A percentile compares a stretch with the other conserved stretches of the same genome.
Conservation (phyloP, 1,140 invertebrate genomes). For the Calephelis nemesis region DNA sequence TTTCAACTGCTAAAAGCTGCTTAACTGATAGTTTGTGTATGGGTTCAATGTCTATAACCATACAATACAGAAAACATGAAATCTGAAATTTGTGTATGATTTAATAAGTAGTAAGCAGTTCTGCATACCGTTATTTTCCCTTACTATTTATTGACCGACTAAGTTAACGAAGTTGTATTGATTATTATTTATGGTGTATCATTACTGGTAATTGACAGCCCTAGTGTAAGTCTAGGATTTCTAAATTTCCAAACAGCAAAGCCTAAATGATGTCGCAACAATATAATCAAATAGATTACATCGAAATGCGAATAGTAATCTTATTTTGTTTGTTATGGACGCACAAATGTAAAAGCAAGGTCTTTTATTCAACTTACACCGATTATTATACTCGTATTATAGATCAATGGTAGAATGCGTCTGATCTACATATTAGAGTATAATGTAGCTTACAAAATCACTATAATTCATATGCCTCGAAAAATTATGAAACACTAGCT, state of each 20-base stretch:
- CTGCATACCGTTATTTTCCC: too few relatives aligned
- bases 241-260: constrained; percentile 27
- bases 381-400: neutral
- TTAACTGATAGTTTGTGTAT: too few relatives aligned
- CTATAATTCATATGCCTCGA: neutral
- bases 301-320: constrained; percentile 2
- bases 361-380: constrained; percentile 12
- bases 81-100: too few relatives aligned
- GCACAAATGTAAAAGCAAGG: constrained; percentile 11
- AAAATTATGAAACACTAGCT: neutral
- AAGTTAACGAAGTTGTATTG: too few relatives aligned
- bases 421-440: neutral
- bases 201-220: neutral
- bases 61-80: too few relatives aligned
- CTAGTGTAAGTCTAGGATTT: constrained; percentile 25
- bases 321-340: constrained; percentile 9
- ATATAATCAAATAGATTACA: constrained; percentile 22
- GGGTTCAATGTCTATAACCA: too few relatives aligned
- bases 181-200: too few relatives aligned
- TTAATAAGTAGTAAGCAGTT: too few relatives aligned
- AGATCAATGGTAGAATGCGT: neutral
- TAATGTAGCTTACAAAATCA: neutral
- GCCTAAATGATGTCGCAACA: constrained; percentile 23
- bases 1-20: too few relatives aligned
- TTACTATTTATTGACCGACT: too few relatives aligned